Evolutionary conservation across 2,888 invertebrate species (phyloP).

Genomic region (Saturnia japonica): DNA sequence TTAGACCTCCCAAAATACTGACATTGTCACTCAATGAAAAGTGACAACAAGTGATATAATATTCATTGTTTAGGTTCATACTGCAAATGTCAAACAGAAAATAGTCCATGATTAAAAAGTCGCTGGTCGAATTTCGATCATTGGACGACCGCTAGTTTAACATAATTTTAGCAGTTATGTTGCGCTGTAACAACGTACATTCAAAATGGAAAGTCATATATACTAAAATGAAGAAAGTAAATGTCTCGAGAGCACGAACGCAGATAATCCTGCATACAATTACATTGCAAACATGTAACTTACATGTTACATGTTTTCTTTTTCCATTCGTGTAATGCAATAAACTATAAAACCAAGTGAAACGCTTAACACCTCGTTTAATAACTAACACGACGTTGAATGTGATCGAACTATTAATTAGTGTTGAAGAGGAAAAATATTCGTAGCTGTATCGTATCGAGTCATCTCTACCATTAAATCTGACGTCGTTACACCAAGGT

Average conservation of each 20-base stretch:
- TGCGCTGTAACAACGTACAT: conserved; percentile 1
- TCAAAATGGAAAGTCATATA: conserved; percentile 8
- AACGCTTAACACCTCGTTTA: not conserved
- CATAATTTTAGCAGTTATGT: not conserved
- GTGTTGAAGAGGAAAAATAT: conserved; percentile 2
- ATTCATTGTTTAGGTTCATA: too few relatives aligned
- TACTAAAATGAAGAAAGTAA: conserved; percentile 6
- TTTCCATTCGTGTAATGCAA: not conserved
- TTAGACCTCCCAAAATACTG: too few relatives aligned
- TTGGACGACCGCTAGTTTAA: too few relatives aligned
- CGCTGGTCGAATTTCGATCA: too few relatives aligned
- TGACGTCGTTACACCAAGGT: not conserved
- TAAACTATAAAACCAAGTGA: not conserved
- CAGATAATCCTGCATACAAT: conserved; percentile 8
- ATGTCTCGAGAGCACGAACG: conserved; percentile 9
- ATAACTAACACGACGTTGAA: not conserved
- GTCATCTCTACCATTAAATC: conserved; percentile 10
- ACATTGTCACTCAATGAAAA: too few relatives aligned
- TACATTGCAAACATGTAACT: not conserved
- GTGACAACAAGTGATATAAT: too few relatives aligned
- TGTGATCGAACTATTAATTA: conserved; percentile 8
- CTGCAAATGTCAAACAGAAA: too few relatives aligned
- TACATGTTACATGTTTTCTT: not conserved
- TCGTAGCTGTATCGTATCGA: not conserved
- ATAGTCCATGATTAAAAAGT: too few relatives aligned